Conservation (phyloP, 1,140 invertebrate genomes). For the Thrips palmi region DNA sequence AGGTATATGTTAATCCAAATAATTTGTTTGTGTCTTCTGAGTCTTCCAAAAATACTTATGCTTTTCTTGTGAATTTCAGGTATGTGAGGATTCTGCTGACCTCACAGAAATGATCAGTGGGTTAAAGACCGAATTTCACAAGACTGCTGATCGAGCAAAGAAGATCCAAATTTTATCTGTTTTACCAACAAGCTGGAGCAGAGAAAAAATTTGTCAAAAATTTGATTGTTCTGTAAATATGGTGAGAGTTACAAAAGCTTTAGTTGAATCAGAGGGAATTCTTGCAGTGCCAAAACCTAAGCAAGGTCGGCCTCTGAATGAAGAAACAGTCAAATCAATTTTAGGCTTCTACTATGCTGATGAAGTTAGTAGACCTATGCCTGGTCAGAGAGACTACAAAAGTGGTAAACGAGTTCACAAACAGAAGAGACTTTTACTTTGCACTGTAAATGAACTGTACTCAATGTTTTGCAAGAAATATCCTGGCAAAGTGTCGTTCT, state of each 20-base stretch:
- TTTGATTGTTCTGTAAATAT: constrained; percentile 9
- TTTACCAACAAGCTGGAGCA: no score
- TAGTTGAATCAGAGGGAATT: constrained; percentile 10
- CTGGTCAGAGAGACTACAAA: constrained; percentile 10
- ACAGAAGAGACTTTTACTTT: constrained; percentile 10
- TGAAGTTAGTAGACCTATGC: constrained; percentile 8
- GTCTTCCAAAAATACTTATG: no score
- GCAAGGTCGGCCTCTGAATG: constrained; percentile 2
- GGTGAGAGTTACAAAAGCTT: constrained; percentile 6
- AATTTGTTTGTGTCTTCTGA: no score
- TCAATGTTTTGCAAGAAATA: constrained; percentile 11
- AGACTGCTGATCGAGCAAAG: no score
- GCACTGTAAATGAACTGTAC: constrained; percentile 10
- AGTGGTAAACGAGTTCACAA: constrained; percentile 10
- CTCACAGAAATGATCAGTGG: no score
- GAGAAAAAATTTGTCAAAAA: no score
- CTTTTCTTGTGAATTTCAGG: no score
- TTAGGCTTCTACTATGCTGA: constrained; percentile 7
- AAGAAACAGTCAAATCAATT: constrained; percentile 7
- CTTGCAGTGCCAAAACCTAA: constrained; percentile 5
- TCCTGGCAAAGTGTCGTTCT: constrained; percentile 10
- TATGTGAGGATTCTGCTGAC: no score
- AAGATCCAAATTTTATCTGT: no score
- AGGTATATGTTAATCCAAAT: no score
- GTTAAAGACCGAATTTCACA: no score